Evolutionary conservation across 2,888 invertebrate genomes (phyloP).

Genomic region (Hypsopygia costalis): DNA sequence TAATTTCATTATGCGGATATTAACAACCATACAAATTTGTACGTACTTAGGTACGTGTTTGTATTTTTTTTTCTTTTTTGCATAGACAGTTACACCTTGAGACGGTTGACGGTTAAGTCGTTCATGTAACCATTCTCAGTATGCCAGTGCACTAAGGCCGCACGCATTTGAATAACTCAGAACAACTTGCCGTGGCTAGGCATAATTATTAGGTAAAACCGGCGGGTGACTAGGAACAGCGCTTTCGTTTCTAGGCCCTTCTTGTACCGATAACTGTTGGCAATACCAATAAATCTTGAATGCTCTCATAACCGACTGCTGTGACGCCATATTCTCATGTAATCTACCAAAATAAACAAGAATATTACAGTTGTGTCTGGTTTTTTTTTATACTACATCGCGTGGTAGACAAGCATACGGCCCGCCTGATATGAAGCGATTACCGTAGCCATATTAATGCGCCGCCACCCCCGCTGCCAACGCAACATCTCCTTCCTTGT

Average conservation of each 20-base stretch:
- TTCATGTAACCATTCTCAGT: conserved; percentile 17
- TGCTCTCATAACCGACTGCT: conserved; percentile 16
- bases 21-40: no score
- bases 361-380: background rate
- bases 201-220: conserved; percentile 39
- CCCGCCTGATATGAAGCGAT: no score
- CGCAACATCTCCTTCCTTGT: no score
- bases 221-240: conserved; percentile 40
- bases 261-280: conserved; percentile 9
- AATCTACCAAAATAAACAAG: background rate
- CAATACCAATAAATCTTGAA: conserved; percentile 14
- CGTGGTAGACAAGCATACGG: no score
- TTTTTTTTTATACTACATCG: no score
- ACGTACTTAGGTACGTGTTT: no score
- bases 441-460: no score
- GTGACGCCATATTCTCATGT: conserved; percentile 8
- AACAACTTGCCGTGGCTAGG: conserved; percentile 27
- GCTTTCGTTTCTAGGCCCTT: conserved; percentile 26
- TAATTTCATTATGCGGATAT: no score
- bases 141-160: conserved; percentile 8
- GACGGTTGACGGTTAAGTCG: background rate
- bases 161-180: conserved; percentile 25
- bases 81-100: background rate
- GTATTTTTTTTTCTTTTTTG: no score
- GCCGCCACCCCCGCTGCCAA: no score